Evolutionary conservation across 2,113 vertebrate species (phyloP).

Genomic region (Cyphomyrus plagiostoma): DNA sequence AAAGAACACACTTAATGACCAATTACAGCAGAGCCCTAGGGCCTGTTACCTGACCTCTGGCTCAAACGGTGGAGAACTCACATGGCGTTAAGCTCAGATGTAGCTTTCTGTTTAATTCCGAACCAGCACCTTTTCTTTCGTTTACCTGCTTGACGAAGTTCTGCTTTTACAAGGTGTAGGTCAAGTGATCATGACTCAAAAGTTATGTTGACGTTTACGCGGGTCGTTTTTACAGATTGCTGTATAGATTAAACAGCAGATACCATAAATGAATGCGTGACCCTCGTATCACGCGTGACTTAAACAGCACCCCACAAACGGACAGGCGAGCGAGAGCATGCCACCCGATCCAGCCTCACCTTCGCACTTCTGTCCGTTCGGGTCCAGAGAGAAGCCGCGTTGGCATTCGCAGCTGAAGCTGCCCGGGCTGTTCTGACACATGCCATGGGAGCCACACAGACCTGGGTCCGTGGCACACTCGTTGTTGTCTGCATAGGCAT

Average conservation of each 20-base stretch:
- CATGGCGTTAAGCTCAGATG: background rate
- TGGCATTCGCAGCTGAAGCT: slow-evolving; percentile 96
- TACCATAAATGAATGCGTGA: background rate
- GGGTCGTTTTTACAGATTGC: background rate
- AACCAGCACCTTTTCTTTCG: background rate
- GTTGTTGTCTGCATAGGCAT: slow-evolving; percentile 77
- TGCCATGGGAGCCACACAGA: slow-evolving; percentile 81
- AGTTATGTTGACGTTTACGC: background rate
- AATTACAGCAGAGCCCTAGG: background rate
- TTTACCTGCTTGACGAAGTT: background rate
- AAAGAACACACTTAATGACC: background rate
- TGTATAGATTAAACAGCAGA: background rate
- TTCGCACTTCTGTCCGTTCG: slow-evolving; percentile 80
- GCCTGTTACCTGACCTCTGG: background rate
- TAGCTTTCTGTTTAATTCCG: background rate
- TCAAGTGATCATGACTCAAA: background rate
- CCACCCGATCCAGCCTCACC: slow-evolving; percentile 54
- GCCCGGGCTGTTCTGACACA: slow-evolving; percentile 93
- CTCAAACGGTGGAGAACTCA: background rate
- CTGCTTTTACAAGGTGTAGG: background rate
- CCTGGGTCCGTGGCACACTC: slow-evolving; percentile 83
- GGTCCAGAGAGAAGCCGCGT: slow-evolving; percentile 82
- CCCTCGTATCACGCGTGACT: background rate
- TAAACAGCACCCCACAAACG: background rate
- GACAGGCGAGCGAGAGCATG: background rate